Evolutionary conservation across 2,113 vertebrate species (phyloP).

Genomic region (Apaloderma vittatum): DNA sequence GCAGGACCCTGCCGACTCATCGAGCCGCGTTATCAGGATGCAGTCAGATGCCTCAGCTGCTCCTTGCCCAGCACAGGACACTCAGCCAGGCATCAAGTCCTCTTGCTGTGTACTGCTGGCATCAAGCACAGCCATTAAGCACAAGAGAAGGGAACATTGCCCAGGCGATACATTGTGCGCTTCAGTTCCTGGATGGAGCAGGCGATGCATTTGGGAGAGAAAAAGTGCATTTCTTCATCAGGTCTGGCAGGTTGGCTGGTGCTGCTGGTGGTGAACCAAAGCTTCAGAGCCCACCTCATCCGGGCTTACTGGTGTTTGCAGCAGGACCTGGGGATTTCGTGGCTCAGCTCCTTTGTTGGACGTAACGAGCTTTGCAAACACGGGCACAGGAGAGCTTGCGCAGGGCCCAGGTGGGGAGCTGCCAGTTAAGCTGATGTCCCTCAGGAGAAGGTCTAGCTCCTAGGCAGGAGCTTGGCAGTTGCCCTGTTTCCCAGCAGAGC

Average conservation of each 20-base stretch:
- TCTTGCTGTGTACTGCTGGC: not conserved
- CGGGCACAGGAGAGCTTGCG: not conserved
- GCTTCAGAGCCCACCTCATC: not conserved
- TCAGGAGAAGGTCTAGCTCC: not conserved
- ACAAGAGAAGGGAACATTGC: not conserved
- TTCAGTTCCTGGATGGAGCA: not conserved
- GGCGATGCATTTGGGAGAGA: not conserved
- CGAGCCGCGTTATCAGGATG: accelerated
- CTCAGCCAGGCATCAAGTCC: conserved; percentile 11
- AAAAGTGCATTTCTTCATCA: not conserved
- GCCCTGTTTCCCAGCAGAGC: not conserved
- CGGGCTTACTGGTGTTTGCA: not conserved
- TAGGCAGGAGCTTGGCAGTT: not conserved
- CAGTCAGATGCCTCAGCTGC: not conserved
- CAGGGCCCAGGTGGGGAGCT: not conserved
- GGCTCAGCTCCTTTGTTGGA: accelerated
- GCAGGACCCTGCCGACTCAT: not conserved
- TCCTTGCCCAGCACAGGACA: not conserved
- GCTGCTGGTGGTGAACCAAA: not conserved
- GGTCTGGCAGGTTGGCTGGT: not conserved
- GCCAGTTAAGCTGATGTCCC: not conserved
- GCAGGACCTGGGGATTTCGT: not conserved
- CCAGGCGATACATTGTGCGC: not conserved
- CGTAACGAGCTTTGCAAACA: not conserved
- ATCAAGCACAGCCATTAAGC: conserved; percentile 31